Percentiles rank a stretch among this genome's conserved stretches.
Evolutionary conservation across 2,888 invertebrate genomes (phyloP).

Genomic region (Leptinotarsa tumamoca): DNA sequence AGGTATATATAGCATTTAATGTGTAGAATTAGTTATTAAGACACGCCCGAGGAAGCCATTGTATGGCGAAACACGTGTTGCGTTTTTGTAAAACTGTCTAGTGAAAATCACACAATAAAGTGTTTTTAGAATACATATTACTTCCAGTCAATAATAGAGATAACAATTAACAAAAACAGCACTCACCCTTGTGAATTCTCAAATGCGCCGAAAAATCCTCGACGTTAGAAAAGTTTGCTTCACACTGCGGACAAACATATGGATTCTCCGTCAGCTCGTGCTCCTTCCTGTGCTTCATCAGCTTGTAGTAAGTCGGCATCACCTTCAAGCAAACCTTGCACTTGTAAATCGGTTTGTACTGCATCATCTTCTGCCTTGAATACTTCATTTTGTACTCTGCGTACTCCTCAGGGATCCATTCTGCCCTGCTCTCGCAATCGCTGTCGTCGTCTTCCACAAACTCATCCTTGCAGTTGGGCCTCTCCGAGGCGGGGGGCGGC

Average conservation of each 20-base stretch:
- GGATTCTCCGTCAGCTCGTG: conserved; percentile 56
- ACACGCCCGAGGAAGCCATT: no score
- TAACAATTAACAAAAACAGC: no score
- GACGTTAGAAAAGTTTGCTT: conserved; percentile 51
- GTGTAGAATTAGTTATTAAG: no score
- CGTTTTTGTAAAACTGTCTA: no score
- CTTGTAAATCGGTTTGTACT: conserved; percentile 48
- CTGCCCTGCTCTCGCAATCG: conserved; percentile 49
- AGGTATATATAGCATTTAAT: no score
- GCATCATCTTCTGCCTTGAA: conserved; percentile 47
- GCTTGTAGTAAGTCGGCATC: conserved; percentile 55
- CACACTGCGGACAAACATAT: conserved; percentile 57
- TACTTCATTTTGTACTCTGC: conserved; percentile 55
- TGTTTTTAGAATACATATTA: no score
- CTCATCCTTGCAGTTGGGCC: conserved; percentile 4
- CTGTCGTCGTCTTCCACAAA: conserved; percentile 41
- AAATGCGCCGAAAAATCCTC: conserved; percentile 61
- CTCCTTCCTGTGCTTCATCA: conserved; percentile 56
- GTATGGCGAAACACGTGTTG: no score
- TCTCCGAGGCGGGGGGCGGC: conserved; percentile 22
- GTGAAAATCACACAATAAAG: no score
- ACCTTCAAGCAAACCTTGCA: conserved; percentile 62
- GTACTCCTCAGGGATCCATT: conserved; percentile 56
- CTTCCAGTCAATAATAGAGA: no score
- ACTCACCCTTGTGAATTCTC: conserved; percentile 58